Evolutionary conservation across 2,113 vertebrate genomes (phyloP).

Genomic region (Cephalopholis sonnerati): DNA sequence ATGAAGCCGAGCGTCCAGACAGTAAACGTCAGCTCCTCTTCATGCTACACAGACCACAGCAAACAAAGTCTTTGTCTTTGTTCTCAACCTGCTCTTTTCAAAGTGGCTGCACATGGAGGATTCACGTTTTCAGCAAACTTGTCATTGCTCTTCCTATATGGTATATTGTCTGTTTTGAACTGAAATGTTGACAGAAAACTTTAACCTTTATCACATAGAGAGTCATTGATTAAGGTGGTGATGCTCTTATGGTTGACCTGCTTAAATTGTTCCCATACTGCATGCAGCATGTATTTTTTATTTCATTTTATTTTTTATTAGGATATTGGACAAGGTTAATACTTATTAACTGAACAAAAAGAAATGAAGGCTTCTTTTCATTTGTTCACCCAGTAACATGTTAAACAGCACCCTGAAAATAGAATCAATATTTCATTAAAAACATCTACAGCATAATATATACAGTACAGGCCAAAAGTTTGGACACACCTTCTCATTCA

Average conservation of each 20-base stretch:
- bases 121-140: background rate
- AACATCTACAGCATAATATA: background rate
- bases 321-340: background rate
- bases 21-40: slow-evolving; percentile 1
- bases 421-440: background rate
- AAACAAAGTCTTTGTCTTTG: background rate
- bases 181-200: background rate
- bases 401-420: background rate
- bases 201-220: background rate
- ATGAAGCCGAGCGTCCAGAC: background rate
- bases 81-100: background rate
- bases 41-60: background rate
- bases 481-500: too few species aligned
- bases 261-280: background rate
- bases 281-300: too few species aligned
- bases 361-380: background rate
- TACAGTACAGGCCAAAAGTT: too few species aligned
- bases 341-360: background rate
- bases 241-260: background rate
- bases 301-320: background rate
- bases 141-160: background rate
- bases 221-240: background rate
- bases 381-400: background rate
- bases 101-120: background rate
- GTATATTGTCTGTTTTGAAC: background rate